A percentile compares a stretch with the other conserved stretches of the same genome.
Conservation (phyloP, 2,888 invertebrate species). For the Lacanobia wlatinum region DNA sequence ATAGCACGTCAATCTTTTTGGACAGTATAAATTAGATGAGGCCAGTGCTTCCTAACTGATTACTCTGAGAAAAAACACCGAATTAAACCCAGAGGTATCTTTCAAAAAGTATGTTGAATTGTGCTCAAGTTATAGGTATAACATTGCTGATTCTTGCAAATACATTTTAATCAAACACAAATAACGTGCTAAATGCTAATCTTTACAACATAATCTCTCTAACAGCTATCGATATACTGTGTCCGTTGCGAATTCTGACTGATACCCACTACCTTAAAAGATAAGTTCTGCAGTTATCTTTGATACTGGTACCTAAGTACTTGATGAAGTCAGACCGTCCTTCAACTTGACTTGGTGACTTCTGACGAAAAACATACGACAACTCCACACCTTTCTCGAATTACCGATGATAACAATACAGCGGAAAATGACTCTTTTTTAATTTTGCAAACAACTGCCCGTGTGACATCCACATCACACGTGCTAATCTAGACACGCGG, state of each 20-base stretch:
- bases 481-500: no score
- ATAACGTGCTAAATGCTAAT: slow-evolving; percentile 26
- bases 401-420: slow-evolving; percentile 12
- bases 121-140: neutral
- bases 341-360: slow-evolving; percentile 55
- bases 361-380: slow-evolving; percentile 13
- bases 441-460: neutral
- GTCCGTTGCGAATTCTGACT: slow-evolving; percentile 36
- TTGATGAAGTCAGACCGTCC: slow-evolving; percentile 24
- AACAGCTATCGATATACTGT: slow-evolving; percentile 29
- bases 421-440: neutral
- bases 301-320: slow-evolving; percentile 13
- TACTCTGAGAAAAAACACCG: no score
- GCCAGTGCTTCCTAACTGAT: no score
- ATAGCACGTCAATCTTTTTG: neutral
- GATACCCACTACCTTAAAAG: slow-evolving; percentile 46
- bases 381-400: neutral
- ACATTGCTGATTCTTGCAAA: neutral
- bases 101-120: no score
- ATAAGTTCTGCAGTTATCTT: slow-evolving; percentile 45
- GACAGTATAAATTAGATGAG: neutral
- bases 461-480: neutral
- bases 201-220: slow-evolving; percentile 48
- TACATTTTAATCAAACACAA: slow-evolving; percentile 4
- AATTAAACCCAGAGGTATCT: no score